These are phyloP conservation scores for Actenoides lindsayi DNA, from an alignment of 2,113 vertebrate genomes.

Conservation along the genomic window DNA sequence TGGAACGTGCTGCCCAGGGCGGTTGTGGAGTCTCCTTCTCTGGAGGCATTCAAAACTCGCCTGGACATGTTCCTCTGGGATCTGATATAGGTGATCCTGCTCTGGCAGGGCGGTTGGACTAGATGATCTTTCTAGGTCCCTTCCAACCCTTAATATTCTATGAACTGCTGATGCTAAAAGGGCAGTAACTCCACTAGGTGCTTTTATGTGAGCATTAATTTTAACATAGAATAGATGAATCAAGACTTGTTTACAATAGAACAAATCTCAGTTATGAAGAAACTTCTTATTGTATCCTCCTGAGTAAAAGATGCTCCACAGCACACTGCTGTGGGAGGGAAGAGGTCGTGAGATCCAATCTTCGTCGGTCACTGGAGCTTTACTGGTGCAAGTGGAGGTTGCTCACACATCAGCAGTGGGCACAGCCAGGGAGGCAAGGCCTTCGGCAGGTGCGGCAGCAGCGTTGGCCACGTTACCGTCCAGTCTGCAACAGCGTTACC, in stretches of 20 bases:
- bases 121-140: no score
- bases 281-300: accelerated
- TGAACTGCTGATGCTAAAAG: not conserved
- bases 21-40: no score
- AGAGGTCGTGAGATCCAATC: accelerated
- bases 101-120: no score
- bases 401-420: accelerated
- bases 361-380: no score
- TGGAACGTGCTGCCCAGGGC: no score
- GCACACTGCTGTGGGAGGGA: accelerated
- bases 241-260: accelerated
- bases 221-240: accelerated
- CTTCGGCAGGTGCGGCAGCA: accelerated
- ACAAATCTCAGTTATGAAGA: accelerated
- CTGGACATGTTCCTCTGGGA: no score
- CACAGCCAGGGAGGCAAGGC: no score
- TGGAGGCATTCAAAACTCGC: no score
- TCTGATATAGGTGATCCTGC: no score
- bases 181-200: not conserved
- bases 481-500: no score
- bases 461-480: not conserved
- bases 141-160: no score
- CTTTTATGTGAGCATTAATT: not conserved
- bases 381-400: accelerated
- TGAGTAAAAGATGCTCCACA: accelerated